phyloP scores from a whole-genome alignment of 1,140 invertebrate species.

The Arion vulgaris region DNA sequence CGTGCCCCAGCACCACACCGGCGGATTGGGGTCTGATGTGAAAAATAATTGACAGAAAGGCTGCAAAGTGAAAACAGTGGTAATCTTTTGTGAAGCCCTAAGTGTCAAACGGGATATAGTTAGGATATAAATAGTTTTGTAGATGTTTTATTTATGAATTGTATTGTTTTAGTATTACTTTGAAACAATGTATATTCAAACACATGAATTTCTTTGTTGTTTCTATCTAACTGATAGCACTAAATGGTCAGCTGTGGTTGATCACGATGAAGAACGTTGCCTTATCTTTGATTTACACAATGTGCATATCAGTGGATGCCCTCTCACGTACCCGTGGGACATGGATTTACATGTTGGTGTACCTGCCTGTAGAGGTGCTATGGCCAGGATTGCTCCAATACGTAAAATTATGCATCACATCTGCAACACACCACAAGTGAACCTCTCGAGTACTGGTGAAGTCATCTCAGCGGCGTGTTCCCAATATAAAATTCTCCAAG shows the following conservation, averaged over 20 bases:
- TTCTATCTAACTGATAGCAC: neutral
- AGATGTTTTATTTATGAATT: too few relatives aligned
- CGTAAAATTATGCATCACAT: constrained; percentile 16
- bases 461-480: neutral
- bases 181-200: too few relatives aligned
- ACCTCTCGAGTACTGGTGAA: neutral
- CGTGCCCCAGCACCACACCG: too few relatives aligned
- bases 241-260: constrained; percentile 13
- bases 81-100: too few relatives aligned
- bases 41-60: too few relatives aligned
- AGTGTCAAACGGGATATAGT: too few relatives aligned
- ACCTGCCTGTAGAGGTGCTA: neutral
- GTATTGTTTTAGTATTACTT: too few relatives aligned
- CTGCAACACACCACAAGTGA: neutral
- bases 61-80: too few relatives aligned
- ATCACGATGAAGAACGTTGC: constrained; percentile 18
- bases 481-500: neutral
- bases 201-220: too few relatives aligned
- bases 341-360: neutral
- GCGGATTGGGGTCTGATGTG: too few relatives aligned
- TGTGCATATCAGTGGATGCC: neutral
- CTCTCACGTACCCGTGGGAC: constrained; percentile 9
- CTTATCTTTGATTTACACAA: neutral
- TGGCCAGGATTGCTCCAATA: constrained; percentile 21
- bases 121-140: too few relatives aligned